Base-by-base conservation (phyloP, 1,140 invertebrate genomes). In the Drosophila mauritiana region DNA sequence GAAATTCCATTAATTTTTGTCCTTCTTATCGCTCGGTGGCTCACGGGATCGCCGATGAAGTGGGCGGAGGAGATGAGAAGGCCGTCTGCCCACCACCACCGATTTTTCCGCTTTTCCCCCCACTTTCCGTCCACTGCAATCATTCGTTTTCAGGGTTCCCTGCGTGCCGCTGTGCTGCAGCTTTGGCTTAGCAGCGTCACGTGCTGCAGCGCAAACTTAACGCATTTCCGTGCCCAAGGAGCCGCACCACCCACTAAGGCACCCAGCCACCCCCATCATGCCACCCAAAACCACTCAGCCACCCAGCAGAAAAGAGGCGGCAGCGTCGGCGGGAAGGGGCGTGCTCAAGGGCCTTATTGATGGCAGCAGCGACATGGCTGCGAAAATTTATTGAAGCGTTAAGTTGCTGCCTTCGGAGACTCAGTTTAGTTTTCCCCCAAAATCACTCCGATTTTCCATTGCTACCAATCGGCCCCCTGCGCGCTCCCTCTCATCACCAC, bases 1-100 rank as follows among this genome's bases (percentile, higher is more conserved):
- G 84, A 89, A 89, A 88, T 88, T 88, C 84, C 79, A 88, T 88
- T 88, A 88, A 88, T 88, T 88, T 88, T 88, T 83, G 83, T 88
- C 84, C 84, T 89, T 89, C 84, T 88, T 85, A 84, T 72, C 83
- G 82, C 75, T 55, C 53, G 74, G 56, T 73, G 75, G 53, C 76
- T 68, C 45, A 39, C 48, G 68, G 80, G 65, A 51, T 51, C 40
- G 20, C 15, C 45, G 43, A 25, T 46, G 46, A 31, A 8, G 13
- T 17, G 17, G 17, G 17, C 1, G 17, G 7, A 8, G 27, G 27
- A 31, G 31, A 10, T 31, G 31, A 31, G 31, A 8, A 31, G 20
- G 20, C n/a, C 13, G 37, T 39, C 37, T 39, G 37, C 37, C 39
- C 10, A 12, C 8, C 17, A 17, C 11, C 43, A 13, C 4, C 8